Evolutionary conservation across 2,888 invertebrate species (phyloP), one percentile per base, ranked within the genome.

Genomic region (Drosophila pseudotalamancana): DNA sequence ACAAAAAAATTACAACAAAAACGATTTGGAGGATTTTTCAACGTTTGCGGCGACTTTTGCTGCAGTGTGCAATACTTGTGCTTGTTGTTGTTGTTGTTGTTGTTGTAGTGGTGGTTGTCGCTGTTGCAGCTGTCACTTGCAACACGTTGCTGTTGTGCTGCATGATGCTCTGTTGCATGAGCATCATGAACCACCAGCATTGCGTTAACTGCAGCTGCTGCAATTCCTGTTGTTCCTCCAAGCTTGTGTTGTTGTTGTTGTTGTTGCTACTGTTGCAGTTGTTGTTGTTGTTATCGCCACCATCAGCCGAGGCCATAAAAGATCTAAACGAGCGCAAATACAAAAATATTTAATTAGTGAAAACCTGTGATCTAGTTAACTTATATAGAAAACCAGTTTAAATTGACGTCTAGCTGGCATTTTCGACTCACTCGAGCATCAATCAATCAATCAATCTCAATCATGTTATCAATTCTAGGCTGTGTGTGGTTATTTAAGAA

Each of bases 111-210:
- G 34, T 1, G 0, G 37, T 1, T 31, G 54, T 0, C 23, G 50
- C 12, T 23, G 35, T 6, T 42, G 43, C 6, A 46, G 51, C 9
- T 48, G 46, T 31, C 40, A 42, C 45, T 4, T 54, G 54, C 49
- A 61, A 32, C 19, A 50, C 49, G 68, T 48, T 56, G 53, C 50
- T 65, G 73, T 46, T 73, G 51, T 57, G 79, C 62, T 70, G 83
- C 60, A 74, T 87, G 40, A 72, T 89, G 51, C 88, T 90, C 69
- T 90, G 90, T 60, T 90, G 90, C 83, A 90, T 89, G 62, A 90
- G 84, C 75, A 90, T 76, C 83, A 89, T 89, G 59, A 90, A 88
- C 90, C 90, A 90, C 90, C 90, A 81, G 39, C 84, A 90, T 54
- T 90, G 89, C n/a, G 89, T 89, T 29, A 90, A 74, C 46, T 87